These are phyloP conservation scores for Enteromius afrohamiltoni DNA, from an alignment of 2,797 vertebrate genomes.

Conservation along the genomic window DNA sequence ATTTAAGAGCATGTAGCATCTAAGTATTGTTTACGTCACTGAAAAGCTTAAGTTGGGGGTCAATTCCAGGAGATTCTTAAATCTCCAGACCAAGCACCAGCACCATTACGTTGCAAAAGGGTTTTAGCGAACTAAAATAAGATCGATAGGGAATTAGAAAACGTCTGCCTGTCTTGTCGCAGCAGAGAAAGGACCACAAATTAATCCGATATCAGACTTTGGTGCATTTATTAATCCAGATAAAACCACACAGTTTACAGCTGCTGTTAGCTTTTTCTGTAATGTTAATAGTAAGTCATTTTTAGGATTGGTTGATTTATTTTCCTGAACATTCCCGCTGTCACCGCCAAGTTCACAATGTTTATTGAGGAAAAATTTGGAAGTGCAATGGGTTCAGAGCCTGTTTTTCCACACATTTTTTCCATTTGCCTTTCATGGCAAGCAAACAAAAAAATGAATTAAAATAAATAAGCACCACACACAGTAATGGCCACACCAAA, in stretches of 20 bases:
- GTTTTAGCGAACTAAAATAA: neutral
- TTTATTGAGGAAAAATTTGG: slow-evolving; percentile 14
- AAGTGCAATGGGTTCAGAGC: slow-evolving; percentile 1
- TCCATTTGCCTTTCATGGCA: neutral
- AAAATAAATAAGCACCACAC: neutral
- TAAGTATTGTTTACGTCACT: neutral
- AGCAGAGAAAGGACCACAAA: neutral
- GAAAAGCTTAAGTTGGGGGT: neutral
- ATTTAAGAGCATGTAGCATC: no score
- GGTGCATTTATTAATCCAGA: slow-evolving; percentile 1
- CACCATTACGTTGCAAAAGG: neutral
- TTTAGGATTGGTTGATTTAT: slow-evolving; percentile 1
- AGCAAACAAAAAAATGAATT: neutral
- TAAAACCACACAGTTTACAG: neutral
- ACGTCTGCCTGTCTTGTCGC: neutral
- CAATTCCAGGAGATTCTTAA: neutral
- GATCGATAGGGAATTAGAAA: neutral
- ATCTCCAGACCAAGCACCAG: neutral
- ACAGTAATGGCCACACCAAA: slow-evolving; percentile 9
- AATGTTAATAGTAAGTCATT: neutral
- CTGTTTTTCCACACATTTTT: slow-evolving; percentile 10
- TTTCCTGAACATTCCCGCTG: slow-evolving; percentile 13
- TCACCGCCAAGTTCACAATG: neutral
- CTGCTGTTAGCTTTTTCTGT: neutral
- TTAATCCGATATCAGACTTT: neutral